Evolutionary conservation across 2,797 vertebrate genomes (phyloP).

Genomic region (Epinephelus coioides): DNA sequence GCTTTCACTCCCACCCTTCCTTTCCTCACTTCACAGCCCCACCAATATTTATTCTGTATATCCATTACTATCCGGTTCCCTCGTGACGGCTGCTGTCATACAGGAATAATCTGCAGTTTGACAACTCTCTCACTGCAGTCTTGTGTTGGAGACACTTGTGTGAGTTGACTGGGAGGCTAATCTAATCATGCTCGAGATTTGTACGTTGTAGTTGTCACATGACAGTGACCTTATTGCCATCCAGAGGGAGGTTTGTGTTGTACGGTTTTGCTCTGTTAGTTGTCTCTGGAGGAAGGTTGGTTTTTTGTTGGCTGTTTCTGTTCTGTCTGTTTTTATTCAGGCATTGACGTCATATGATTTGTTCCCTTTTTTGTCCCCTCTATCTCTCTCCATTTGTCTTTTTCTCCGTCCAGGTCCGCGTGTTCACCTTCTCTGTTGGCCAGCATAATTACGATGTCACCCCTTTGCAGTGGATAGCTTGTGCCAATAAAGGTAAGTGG

Average conservation of each 20-base stretch:
- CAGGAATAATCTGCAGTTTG: conserved; percentile 58
- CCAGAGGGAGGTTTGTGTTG: conserved; percentile 7
- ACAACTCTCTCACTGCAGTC: conserved; percentile 52
- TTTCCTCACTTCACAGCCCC: conserved; percentile 27
- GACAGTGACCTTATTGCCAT: conserved; percentile 14
- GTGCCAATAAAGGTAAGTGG: conserved; percentile 95
- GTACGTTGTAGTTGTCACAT: conserved; percentile 21
- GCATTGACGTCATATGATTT: background rate
- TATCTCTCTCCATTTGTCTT: background rate
- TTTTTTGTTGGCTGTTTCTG: background rate
- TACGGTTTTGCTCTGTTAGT: background rate
- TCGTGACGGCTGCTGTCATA: conserved; percentile 58
- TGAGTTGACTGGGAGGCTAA: conserved; percentile 37
- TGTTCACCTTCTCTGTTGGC: conserved; percentile 98
- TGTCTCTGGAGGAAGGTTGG: background rate
- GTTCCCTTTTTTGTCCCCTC: conserved; percentile 13
- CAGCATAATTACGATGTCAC: conserved; percentile 99
- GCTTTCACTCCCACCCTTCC: conserved; percentile 31
- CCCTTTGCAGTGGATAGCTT: conserved; percentile 98
- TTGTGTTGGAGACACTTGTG: conserved; percentile 38
- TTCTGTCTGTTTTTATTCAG: background rate
- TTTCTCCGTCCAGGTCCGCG: conserved; percentile 89
- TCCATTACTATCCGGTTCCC: conserved; percentile 34
- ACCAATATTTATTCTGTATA: conserved; percentile 56
- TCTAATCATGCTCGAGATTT: conserved; percentile 26